Evolutionary conservation across 2,888 invertebrate genomes (phyloP), one percentile per base, ranked within the genome.

Genomic region (Teleiodes luculella): DNA sequence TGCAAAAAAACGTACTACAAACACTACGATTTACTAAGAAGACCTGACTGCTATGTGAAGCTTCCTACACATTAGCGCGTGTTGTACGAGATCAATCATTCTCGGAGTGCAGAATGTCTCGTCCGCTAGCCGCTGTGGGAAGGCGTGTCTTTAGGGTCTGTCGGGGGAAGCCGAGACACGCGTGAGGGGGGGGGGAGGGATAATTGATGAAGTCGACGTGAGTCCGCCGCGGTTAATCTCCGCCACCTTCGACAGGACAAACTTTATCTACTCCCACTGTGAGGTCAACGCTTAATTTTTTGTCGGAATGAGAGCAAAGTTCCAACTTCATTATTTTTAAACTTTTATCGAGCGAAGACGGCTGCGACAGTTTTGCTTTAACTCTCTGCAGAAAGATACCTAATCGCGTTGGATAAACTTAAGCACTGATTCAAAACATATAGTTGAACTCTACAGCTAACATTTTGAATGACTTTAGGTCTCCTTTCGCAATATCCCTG

Each of bases 161-260:
- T 68, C 66, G 63, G 66, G 64, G 61, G 59, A 64, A 64, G 55
- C 58, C 57, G 61, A n/a, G 56, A 55, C 57, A 59, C 57, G 57
- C 56, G 57, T 48, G 53, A 49, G 57, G 55, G 54, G 61, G 61
- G 64, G 66, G 63, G 54, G 64, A 57, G 65, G 70, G 72, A 76
- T 83, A 84, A 84, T 84, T 83, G 83, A 84, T 84, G 84, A 78
- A 81, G 73, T 74, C 76, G 71, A 76, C 78, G 76, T 73, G 79
- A 74, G 74, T 73, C 69, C 68, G 67, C 63, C 64, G 62, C 70
- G 72, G 71, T 71, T 81, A 80, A 80, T 79, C 78, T 78, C 64
- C 65, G 62, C 64, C 68, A 74, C 72, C 73, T 73, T 73, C 69
- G 74, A 70, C 73, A 68, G 70, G 67, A 68, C 68, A 67, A 75